Percentiles rank a stretch among this genome's conserved stretches.
These are phyloP conservation scores for Erynnis tages DNA, from an alignment of 2,888 invertebrate species.

Conservation along the genomic window DNA sequence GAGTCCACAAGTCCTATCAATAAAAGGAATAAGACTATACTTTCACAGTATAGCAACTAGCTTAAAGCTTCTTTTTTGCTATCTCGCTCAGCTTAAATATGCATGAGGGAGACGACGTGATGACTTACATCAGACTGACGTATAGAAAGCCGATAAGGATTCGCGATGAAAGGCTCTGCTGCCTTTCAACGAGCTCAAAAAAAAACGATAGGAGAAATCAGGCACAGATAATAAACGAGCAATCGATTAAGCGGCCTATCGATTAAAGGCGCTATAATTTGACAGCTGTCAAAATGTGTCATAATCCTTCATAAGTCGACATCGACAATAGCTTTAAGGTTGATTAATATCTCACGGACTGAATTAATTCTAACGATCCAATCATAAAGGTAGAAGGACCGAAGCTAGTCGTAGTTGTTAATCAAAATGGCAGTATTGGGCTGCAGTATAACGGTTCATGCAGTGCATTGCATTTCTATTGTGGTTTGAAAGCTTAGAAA, in stretches of 20 bases:
- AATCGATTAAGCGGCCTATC: conserved; percentile 40
- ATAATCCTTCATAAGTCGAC: conserved; percentile 8
- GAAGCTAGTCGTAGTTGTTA: neutral
- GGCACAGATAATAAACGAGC: conserved; percentile 25
- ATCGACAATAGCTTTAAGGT: conserved; percentile 4
- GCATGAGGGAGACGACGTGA: conserved; percentile 16
- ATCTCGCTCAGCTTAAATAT: conserved; percentile 14
- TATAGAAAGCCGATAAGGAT: conserved; percentile 25
- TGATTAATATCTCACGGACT: neutral
- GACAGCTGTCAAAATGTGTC: conserved; percentile 30
- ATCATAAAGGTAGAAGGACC: neutral
- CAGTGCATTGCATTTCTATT: too few relatives aligned
- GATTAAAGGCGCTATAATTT: conserved; percentile 31
- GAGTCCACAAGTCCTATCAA: neutral
- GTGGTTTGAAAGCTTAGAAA: too few relatives aligned
- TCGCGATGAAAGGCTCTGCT: conserved; percentile 14
- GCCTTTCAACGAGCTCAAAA: conserved; percentile 3
- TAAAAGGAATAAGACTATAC: neutral
- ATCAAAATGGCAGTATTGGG: neutral
- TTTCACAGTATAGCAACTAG: neutral
- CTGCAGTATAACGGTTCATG: too few relatives aligned
- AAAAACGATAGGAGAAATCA: conserved; percentile 34
- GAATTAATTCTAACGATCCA: conserved; percentile 5
- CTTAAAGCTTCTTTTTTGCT: conserved; percentile 9
- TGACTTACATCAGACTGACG: conserved; percentile 9